phyloP scores from a whole-genome alignment of 1,140 invertebrate species.

The Drosophila saltans region DNA sequence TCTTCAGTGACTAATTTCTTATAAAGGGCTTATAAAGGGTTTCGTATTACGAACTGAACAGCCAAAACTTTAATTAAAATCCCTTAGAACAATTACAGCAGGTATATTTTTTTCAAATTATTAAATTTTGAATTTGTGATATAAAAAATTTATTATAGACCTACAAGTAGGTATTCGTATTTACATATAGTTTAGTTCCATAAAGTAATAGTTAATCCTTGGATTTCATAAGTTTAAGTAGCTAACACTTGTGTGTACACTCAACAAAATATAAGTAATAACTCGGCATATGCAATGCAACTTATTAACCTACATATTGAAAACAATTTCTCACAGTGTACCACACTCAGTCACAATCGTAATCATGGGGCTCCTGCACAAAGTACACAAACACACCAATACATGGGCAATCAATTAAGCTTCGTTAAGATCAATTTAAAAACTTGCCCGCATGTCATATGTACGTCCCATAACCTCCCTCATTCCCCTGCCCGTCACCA shows the following conservation, averaged over 20 bases:
- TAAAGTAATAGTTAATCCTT: background rate
- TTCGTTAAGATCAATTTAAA: conserved; percentile 83
- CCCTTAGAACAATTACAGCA: no score
- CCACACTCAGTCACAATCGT: conserved; percentile 34
- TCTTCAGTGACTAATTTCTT: no score
- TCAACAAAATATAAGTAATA: background rate
- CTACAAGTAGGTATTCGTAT: background rate
- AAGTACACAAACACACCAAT: conserved; percentile 55
- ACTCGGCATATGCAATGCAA: background rate
- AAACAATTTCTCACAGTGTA: conserved; percentile 47
- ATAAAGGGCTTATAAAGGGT: no score
- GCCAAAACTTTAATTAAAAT: no score
- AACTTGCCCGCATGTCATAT: conserved; percentile 79
- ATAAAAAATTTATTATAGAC: no score
- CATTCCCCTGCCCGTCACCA: background rate
- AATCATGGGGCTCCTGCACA: conserved; percentile 34
- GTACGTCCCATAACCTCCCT: conserved; percentile 13
- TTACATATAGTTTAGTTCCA: background rate
- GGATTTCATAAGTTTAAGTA: background rate
- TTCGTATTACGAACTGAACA: no score
- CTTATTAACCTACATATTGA: background rate
- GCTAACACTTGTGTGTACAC: conserved; percentile 9
- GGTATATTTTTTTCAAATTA: no score
- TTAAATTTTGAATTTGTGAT: no score
- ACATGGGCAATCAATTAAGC: conserved; percentile 78